Evolutionary conservation across 2,113 vertebrate genomes (phyloP).

Genomic region (Stegastes partitus): DNA sequence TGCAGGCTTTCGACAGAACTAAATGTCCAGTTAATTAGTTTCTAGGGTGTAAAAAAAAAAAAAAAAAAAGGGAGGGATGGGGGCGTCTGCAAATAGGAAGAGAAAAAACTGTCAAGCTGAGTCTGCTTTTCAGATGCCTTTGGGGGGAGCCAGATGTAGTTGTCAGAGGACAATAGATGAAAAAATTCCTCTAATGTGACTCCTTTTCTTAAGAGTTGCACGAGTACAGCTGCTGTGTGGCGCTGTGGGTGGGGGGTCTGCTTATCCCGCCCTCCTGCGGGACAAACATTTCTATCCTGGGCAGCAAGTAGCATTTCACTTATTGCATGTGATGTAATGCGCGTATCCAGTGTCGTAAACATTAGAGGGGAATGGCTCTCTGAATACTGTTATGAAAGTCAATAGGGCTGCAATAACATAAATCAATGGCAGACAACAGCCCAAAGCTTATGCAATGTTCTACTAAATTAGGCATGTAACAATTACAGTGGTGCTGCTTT

Average conservation of each 20-base stretch:
- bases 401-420: conserved; percentile 78
- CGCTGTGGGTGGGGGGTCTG: conserved; percentile 10
- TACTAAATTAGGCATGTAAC: conserved; percentile 82
- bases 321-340: conserved; percentile 74
- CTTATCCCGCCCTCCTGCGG: conserved; percentile 35
- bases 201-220: conserved; percentile 58
- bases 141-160: conserved; percentile 47
- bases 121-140: conserved; percentile 69
- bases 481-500: conserved; percentile 69
- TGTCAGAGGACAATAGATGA: conserved; percentile 72
- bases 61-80: too few species aligned
- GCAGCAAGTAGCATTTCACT: conserved; percentile 69
- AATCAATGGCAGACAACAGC: conserved; percentile 80
- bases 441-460: conserved; percentile 74
- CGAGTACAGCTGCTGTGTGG: conserved; percentile 34
- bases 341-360: conserved; percentile 66
- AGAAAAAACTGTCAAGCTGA: conserved; percentile 52
- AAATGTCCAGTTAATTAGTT: conserved; percentile 81
- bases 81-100: conserved; percentile 53
- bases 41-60: conserved; percentile 48
- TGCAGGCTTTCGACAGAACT: conserved; percentile 61
- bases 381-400: conserved; percentile 76
- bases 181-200: conserved; percentile 66
- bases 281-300: conserved; percentile 63
- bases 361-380: conserved; percentile 70